Conservation (phyloP, 1,140 invertebrate genomes). For the Pteromalus puparum region DNA sequence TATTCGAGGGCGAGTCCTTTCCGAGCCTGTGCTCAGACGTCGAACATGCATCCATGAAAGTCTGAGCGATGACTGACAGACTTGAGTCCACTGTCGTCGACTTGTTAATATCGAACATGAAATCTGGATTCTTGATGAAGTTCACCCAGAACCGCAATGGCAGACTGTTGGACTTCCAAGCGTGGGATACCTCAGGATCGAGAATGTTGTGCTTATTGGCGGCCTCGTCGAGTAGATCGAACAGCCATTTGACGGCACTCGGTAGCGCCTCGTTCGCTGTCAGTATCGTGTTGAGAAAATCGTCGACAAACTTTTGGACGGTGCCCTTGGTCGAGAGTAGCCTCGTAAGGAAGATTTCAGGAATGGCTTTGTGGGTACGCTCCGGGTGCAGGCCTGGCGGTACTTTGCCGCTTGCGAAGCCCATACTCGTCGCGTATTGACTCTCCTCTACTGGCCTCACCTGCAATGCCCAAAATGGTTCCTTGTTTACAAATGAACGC, state of each 20-base stretch:
- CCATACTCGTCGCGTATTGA: slow-evolving; percentile 74
- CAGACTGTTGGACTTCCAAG: slow-evolving; percentile 97
- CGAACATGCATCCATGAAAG: slow-evolving; percentile 96
- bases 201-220: slow-evolving; percentile 88
- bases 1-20: slow-evolving; percentile 96
- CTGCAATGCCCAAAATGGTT: slow-evolving; percentile 21
- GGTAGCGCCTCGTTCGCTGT: slow-evolving; percentile 93
- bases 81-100: slow-evolving; percentile 94
- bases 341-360: slow-evolving; percentile 95
- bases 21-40: slow-evolving; percentile 91
- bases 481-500: too few relatives aligned
- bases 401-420: slow-evolving; percentile 59
- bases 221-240: slow-evolving; percentile 95
- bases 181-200: slow-evolving; percentile 93
- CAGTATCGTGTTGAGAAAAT: slow-evolving; percentile 93
- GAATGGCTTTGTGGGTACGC: slow-evolving; percentile 92
- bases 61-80: slow-evolving; percentile 95
- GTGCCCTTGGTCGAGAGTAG: slow-evolving; percentile 96
- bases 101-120: slow-evolving; percentile 97
- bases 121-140: slow-evolving; percentile 97
- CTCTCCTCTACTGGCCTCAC: slow-evolving; percentile 88
- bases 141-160: slow-evolving; percentile 97
- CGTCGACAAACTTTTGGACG: slow-evolving; percentile 97
- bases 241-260: slow-evolving; percentile 95
- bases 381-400: slow-evolving; percentile 54